phyloP scores from a whole-genome alignment of 2,797 vertebrate species.

The Babyrousa celebensis region DNA sequence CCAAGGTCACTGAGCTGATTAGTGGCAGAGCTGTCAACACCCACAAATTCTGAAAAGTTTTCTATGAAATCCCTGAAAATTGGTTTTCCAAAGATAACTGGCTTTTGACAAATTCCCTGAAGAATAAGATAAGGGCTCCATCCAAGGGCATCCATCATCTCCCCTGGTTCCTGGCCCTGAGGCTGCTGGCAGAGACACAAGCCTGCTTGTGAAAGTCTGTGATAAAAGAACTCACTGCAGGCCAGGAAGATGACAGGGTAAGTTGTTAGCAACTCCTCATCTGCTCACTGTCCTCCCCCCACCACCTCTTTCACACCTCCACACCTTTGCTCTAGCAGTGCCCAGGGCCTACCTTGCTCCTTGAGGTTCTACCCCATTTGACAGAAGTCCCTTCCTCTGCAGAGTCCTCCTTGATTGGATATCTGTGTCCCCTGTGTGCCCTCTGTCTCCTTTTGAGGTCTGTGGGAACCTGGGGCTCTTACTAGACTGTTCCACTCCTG shows the following conservation, averaged over 20 bases:
- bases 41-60: conserved; percentile 45
- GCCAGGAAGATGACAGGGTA: not conserved
- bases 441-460: not conserved
- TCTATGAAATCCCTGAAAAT: conserved; percentile 78
- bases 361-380: not conserved
- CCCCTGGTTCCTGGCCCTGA: not conserved
- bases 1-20: conserved; percentile 70
- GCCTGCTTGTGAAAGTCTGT: not conserved
- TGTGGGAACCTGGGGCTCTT: not conserved
- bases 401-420: not conserved
- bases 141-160: not conserved
- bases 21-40: conserved; percentile 69
- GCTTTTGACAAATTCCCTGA: conserved; percentile 72
- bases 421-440: not conserved
- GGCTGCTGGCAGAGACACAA: not conserved
- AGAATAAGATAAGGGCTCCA: conserved; percentile 29
- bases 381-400: not conserved
- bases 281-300: not conserved
- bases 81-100: conserved; percentile 77
- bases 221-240: not conserved
- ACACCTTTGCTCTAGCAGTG: not conserved
- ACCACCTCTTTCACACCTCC: not conserved
- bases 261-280: not conserved
- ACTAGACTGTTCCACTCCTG: not conserved
- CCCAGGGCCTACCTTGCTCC: not conserved